These are phyloP conservation scores for Drosophila takahashii DNA, from an alignment of 1,140 invertebrate species.

Conservation along the genomic window DNA sequence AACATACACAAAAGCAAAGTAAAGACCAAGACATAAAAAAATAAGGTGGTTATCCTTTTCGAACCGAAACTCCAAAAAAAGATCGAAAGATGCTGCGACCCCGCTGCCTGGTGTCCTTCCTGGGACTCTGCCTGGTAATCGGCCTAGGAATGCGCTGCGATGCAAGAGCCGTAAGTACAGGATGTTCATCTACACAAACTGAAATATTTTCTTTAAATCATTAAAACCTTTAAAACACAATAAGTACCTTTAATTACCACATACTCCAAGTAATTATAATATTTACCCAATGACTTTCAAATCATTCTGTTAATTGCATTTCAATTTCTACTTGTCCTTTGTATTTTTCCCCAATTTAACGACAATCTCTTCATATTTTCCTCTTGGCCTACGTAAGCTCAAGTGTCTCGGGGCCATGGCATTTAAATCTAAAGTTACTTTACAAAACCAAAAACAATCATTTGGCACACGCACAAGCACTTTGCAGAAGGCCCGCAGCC, in stretches of 20 bases:
- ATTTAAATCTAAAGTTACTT: conserved; percentile 7
- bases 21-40: neutral
- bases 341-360: neutral
- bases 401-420: neutral
- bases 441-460: conserved; percentile 6
- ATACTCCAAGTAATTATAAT: too few relatives aligned
- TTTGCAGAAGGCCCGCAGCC: neutral
- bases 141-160: conserved; percentile 66
- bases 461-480: conserved; percentile 1
- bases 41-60: neutral
- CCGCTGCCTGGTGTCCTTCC: conserved; percentile 59
- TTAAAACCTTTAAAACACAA: too few relatives aligned
- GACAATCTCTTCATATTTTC: neutral
- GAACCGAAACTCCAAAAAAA: neutral
- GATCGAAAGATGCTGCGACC: conserved; percentile 22
- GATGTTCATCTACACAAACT: neutral
- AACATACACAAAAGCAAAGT: conserved; percentile 1
- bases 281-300: neutral
- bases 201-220: too few relatives aligned
- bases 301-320: neutral
- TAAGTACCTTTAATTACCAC: too few relatives aligned
- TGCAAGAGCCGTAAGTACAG: conserved; percentile 78
- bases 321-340: neutral
- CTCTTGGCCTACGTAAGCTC: neutral
- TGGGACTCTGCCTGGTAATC: conserved; percentile 67